Evolutionary conservation across 2,888 invertebrate genomes (phyloP).

Genomic region (Archaeoteleia sp.): DNA sequence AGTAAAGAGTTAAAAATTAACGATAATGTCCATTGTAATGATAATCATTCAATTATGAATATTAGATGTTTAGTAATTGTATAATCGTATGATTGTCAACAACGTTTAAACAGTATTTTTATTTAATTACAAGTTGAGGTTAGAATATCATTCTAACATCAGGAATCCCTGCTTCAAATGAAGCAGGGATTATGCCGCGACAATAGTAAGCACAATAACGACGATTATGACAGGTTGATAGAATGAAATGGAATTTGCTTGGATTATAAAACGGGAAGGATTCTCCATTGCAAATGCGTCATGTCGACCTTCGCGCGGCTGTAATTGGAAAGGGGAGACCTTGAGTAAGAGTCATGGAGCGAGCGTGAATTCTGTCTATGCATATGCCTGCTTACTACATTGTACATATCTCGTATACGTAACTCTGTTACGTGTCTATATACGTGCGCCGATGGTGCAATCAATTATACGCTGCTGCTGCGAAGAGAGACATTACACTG

Average conservation of each 20-base stretch:
- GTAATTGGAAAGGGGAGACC: conserved; percentile 71
- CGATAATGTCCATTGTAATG: too few relatives aligned
- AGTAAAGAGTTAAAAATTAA: too few relatives aligned
- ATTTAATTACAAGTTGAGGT: too few relatives aligned
- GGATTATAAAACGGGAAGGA: conserved; percentile 55
- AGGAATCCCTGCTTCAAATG: conserved; percentile 38
- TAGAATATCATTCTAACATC: too few relatives aligned
- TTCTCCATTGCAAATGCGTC: conserved; percentile 54
- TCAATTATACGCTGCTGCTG: conserved; percentile 54
- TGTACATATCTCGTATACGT: conserved; percentile 53
- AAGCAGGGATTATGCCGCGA: conserved; percentile 22
- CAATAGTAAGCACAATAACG: conserved; percentile 47
- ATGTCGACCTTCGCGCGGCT: conserved; percentile 65
- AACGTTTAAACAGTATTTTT: too few relatives aligned
- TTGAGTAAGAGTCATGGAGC: conserved; percentile 71
- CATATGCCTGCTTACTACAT: conserved; percentile 53
- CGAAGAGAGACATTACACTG: conserved; percentile 34
- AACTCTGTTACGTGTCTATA: conserved; percentile 54
- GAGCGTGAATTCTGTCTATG: conserved; percentile 58
- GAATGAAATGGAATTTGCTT: conserved; percentile 69
- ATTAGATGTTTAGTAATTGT: too few relatives aligned
- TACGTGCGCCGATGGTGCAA: conserved; percentile 56
- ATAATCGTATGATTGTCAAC: too few relatives aligned
- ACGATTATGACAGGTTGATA: conserved; percentile 50
- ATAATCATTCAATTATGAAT: too few relatives aligned